Evolutionary conservation across 2,797 vertebrate genomes (phyloP), one percentile per base, ranked within the genome.

Genomic region (Helarctos malayanus): DNA sequence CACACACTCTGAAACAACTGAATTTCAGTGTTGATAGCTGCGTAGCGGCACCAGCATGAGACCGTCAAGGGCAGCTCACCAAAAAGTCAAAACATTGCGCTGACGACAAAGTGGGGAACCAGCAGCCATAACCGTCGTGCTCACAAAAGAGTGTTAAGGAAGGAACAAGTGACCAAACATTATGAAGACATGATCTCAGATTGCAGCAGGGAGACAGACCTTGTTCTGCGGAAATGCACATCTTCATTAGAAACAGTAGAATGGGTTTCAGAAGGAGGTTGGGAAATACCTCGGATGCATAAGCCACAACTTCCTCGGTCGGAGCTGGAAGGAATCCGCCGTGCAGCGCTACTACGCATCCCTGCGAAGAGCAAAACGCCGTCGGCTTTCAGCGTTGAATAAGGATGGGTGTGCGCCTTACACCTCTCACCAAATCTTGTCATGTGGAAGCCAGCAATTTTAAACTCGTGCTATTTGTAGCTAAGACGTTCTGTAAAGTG

Each of bases 61-160:
- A 15, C 61, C 83, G 84, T 94, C 93, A 65, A 76, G 80, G 96
- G 54, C 71, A 23, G 4, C 75, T 87, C 83, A 57, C 32, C 21
- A 32, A 4, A 18, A 78, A 85, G 71, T 97, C 83, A 76, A 94
- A 94, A 94, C 83, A 90, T 3, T 21, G 73, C 45, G 45, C 75
- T 4, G 63, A 69, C 16, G 79, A 54, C 75, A 54, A 52, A 88
- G 87, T 7, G 57, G 71, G 91, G 79, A 88, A 73, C 59, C 82
- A 47, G 76, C 59, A 82, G 65, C 86, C 57, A 3, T 14, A n/a
- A 29, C 68, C 65, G 61, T 69, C 57, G 23, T 73, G 47, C 79
- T 71, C 18, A 6, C 0, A 71, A 63, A 88, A 76, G 45, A 52
- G 1, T 25, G 79, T 41, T 3, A 29, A 19, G 38, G 59, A 56